Conservation (phyloP, 2,888 invertebrate genomes). For the Steinernema scapterisci region DNA sequence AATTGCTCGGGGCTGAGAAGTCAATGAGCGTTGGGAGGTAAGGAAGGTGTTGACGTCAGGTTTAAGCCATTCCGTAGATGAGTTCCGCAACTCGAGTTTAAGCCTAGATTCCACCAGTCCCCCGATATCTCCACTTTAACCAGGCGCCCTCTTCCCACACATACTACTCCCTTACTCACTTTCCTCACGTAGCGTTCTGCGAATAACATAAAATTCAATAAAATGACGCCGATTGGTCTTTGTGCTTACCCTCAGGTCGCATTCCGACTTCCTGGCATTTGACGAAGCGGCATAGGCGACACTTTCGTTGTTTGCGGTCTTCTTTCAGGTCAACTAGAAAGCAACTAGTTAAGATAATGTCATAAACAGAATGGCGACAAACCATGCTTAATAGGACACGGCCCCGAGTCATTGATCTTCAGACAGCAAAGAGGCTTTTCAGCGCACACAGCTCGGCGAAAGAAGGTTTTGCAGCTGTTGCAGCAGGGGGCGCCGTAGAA, state of each 20-base stretch:
- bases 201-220: too few species aligned
- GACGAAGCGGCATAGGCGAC: background rate
- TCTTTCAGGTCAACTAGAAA: too few species aligned
- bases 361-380: background rate
- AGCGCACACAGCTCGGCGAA: background rate
- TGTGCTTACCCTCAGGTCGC: background rate
- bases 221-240: background rate
- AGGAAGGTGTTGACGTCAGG: too few species aligned
- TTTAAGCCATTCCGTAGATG: too few species aligned
- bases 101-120: too few species aligned
- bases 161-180: too few species aligned
- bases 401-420: background rate
- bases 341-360: background rate
- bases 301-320: background rate
- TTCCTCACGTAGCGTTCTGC: too few species aligned
- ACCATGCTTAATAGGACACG: background rate
- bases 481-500: background rate
- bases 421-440: background rate
- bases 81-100: too few species aligned
- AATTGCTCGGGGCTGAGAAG: too few species aligned
- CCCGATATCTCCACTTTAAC: too few species aligned
- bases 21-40: too few species aligned
- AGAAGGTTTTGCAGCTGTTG: constrained; percentile 1
- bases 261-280: background rate
- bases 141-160: too few species aligned